A percentile compares a stretch with the other conserved stretches of the same genome.
phyloP scores from a whole-genome alignment of 2,797 vertebrate genomes.

The Todus mexicanus region DNA sequence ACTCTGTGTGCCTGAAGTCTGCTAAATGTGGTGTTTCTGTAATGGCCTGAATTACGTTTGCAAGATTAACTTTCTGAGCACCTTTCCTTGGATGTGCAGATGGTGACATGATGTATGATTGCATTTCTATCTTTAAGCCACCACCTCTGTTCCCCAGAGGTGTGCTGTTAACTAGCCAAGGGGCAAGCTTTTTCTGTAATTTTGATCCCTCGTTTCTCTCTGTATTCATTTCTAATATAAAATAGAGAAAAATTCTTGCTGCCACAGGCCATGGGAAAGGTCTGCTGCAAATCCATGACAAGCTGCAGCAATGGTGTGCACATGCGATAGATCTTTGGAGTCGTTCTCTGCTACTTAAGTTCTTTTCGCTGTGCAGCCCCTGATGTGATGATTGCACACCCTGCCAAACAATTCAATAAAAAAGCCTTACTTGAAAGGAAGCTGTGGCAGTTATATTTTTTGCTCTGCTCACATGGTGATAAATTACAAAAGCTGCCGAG shows the following conservation, averaged over 20 bases:
- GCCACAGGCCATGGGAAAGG: neutral
- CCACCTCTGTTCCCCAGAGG: neutral
- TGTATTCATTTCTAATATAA: neutral
- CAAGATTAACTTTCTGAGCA: neutral
- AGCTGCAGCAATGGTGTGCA: neutral
- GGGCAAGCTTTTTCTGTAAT: neutral
- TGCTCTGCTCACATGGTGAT: slow-evolving; percentile 10
- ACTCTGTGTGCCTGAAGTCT: neutral
- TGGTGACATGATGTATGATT: neutral
- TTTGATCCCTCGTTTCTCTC: neutral
- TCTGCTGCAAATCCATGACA: neutral
- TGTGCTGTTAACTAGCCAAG: neutral
- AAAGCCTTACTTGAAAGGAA: slow-evolving; percentile 32
- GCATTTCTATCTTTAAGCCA: neutral
- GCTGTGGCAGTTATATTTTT: slow-evolving; percentile 9
- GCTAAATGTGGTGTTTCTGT: neutral
- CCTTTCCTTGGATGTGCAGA: neutral
- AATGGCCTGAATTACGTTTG: neutral
- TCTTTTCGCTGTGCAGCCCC: neutral
- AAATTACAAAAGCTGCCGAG: slow-evolving; percentile 15
- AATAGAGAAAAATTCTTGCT: neutral
- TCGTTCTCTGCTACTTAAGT: slow-evolving; percentile 4
- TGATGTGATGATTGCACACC: neutral
- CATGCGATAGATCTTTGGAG: neutral
- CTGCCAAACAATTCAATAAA: slow-evolving; percentile 15